Conservation (phyloP, 2,113 vertebrate genomes). For the Poeciliopsis turrubarensis region DNA sequence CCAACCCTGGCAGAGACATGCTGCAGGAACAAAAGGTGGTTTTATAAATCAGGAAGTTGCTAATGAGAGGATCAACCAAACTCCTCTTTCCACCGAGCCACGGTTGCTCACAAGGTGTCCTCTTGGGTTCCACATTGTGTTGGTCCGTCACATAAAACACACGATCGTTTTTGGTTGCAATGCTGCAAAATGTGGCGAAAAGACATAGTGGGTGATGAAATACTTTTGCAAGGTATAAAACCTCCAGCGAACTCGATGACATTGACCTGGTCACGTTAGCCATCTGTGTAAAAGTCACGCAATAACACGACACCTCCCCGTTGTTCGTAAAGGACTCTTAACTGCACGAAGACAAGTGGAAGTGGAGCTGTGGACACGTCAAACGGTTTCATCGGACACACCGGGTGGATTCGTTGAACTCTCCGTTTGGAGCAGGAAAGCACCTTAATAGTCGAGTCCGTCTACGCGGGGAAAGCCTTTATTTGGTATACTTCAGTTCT, state of each 20-base stretch:
- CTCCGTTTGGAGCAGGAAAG: constrained; percentile 31
- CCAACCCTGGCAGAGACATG: no score
- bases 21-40: no score
- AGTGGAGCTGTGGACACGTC: constrained; percentile 6
- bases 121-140: no score
- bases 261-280: constrained; percentile 29
- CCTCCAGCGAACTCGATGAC: constrained; percentile 39
- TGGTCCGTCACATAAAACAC: not conserved
- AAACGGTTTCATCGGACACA: not conserved
- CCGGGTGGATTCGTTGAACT: constrained; percentile 22
- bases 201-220: not conserved
- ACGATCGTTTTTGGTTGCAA: not conserved
- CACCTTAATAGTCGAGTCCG: constrained; percentile 53
- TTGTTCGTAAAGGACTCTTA: constrained; percentile 26
- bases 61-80: no score
- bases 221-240: not conserved
- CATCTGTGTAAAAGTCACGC: constrained; percentile 31
- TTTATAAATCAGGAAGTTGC: no score
- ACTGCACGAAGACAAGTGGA: constrained; percentile 35
- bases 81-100: no score
- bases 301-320: constrained; percentile 5
- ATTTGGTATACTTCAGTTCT: constrained; percentile 20
- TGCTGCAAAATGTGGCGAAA: not conserved
- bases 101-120: no score
- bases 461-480: constrained; percentile 29